Evolutionary conservation across 1,140 invertebrate species (phyloP), one percentile per base, ranked within the genome.

Genomic region (Lordiphosa mommai): DNA sequence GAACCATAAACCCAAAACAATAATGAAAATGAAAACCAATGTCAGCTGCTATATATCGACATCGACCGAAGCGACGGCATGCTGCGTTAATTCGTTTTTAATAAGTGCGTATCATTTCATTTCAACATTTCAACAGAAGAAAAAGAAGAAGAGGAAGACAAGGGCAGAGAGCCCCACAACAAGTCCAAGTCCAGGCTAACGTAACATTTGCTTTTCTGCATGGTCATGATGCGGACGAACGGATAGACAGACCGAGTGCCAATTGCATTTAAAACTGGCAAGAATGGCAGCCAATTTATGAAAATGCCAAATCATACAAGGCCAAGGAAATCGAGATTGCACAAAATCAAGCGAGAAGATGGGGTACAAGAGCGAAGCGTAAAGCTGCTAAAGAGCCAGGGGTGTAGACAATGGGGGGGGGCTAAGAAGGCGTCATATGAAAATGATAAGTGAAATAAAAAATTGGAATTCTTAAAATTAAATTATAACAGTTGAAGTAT

Each of bases 61-160:
- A n/a, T n/a, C n/a, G n/a, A n/a, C n/a, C n/a, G n/a, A n/a, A n/a
- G 32, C 6, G 38, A 30, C 67, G 79, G 77, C 76, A 76, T 69
- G 77, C 77, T 76, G 76, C 56, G 76, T 77, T 84, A 84, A 84
- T 84, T 84, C 79, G 79, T 84, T 84, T 84, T 84, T 84, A 84
- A 84, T 84, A 84, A 84, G 77, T 84, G 77, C 68, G 77, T 84
- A 84, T 84, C 77, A 84, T 84, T 84, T 84, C 72, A 84, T 84
- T 84, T 84, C 77, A 84, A 84, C 77, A 72, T 68, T 82, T 82
- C 77, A 82, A 82, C 77, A 59, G 60, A 82, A 64, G 36, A 20
- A n/a, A n/a, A n/a, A 16, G 43, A 14, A 17, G 29, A 36, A 36
- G 56, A 34, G 23, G 5, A 12, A n/a, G 30, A 46, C 38, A 47